Evolutionary conservation across 2,888 invertebrate genomes (phyloP).

Genomic region (Chymomyza fuscimana): DNA sequence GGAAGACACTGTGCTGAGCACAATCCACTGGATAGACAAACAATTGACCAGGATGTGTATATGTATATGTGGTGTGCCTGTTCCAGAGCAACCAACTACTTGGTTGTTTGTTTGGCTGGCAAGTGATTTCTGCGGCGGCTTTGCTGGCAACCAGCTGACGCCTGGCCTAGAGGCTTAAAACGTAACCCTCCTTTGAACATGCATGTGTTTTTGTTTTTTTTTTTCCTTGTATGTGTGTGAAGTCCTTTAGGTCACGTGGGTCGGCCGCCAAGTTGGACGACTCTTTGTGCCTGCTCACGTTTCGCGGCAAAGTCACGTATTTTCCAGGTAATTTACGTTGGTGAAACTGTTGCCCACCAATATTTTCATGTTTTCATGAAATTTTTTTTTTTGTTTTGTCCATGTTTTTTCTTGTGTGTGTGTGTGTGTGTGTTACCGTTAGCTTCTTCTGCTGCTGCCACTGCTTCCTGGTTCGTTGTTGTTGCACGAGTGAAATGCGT

Average conservation of each 20-base stretch:
- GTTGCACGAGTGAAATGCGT: conserved; percentile 60
- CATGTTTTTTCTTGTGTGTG: conserved; percentile 38
- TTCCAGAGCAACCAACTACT: background rate
- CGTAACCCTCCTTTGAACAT: background rate
- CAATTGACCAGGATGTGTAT: background rate
- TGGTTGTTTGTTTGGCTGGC: conserved; percentile 5
- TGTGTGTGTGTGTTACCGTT: conserved; percentile 1
- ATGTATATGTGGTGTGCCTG: conserved; percentile 9
- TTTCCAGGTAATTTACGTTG: conserved; percentile 79
- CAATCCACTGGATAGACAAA: background rate
- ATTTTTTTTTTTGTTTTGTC: conserved; percentile 37
- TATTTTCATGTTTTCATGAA: conserved; percentile 56
- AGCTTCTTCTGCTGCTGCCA: conserved; percentile 12
- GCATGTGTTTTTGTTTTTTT: background rate
- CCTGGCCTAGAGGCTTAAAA: background rate
- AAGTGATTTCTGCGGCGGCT: background rate
- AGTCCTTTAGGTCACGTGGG: conserved; percentile 29
- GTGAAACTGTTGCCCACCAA: conserved; percentile 73
- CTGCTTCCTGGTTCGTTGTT: conserved; percentile 20
- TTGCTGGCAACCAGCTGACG: conserved; percentile 4
- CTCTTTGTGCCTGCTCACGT: conserved; percentile 52
- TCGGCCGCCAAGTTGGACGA: conserved; percentile 5
- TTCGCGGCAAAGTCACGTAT: conserved; percentile 75
- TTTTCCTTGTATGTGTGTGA: background rate
- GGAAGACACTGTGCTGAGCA: conserved; percentile 1